Evolutionary conservation across 1,140 invertebrate genomes (phyloP), one percentile per base, ranked within the genome.

Genomic region (Lasioglossum albipes): DNA sequence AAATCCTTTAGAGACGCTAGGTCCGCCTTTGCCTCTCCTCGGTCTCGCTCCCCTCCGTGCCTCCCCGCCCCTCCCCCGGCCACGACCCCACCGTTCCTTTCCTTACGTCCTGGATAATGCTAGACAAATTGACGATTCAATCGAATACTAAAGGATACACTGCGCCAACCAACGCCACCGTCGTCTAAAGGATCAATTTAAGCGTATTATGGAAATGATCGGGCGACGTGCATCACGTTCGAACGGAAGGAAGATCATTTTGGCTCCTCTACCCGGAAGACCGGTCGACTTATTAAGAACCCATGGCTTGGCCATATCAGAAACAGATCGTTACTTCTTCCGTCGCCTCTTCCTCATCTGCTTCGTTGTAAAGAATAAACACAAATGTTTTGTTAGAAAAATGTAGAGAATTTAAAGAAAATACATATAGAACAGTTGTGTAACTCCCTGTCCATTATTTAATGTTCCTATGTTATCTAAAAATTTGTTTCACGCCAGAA

Each of bases 101-200:
- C 83, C 69, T 79, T 77, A 70, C 86, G 83, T 87, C 81, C 82
- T 90, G 89, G 92, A 93, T 93, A 93, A 93, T 93, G 90, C 91
- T 91, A 90, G 91, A 92, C 91, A 93, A 93, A 93, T 93, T 93
- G 92, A 91, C 91, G 92, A 93, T 93, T 93, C 91, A 93, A 91
- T 93, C 87, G 91, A 91, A 88, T 90, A 84, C 89, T 87, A 89
- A 90, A 89, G 89, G 89, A 92, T 92, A 92, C 88, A 89, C 85
- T 80, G 84, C 86, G 72, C 64, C 78, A 62, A 70, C 75, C 36
- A 49, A 54, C 52, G 84, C 82, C 86, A 86, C 81, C 85, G 81
- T 78, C 59, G 76, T 74, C 62, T 57, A 74, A 83, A 85, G 83
- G 85, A 87, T 87, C 86, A 87, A 87, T 87, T 87, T 87, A 87